Conservation (phyloP, 1,140 invertebrate genomes). For the Aporrectodea caliginosa region DNA sequence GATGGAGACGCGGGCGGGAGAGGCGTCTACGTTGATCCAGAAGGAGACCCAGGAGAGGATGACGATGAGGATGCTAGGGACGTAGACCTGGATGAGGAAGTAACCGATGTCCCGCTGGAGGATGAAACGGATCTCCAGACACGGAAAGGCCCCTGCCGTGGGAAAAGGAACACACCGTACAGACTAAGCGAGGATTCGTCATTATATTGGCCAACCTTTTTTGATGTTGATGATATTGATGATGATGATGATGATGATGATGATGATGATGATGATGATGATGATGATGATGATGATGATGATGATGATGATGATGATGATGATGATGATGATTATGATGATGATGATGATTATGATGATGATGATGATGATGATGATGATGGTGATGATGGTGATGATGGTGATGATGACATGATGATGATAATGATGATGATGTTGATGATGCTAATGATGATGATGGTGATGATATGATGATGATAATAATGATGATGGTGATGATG, state of each 20-base stretch:
- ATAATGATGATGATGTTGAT: neutral
- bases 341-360: neutral
- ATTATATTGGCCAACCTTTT: no score
- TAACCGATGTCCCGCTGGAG: slow-evolving; percentile 69
- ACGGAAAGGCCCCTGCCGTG: slow-evolving; percentile 24
- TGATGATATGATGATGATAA: neutral
- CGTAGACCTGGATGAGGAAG: slow-evolving; percentile 82
- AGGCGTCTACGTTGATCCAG: slow-evolving; percentile 67
- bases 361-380: slow-evolving; percentile 2
- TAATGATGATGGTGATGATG: no score
- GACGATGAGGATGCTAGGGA: slow-evolving; percentile 85
- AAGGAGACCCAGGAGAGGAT: slow-evolving; percentile 91
- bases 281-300: no score
- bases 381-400: neutral
- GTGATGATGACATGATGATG: neutral
- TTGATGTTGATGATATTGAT: no score
- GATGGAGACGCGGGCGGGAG: slow-evolving; percentile 58
- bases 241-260: no score
- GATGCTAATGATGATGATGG: neutral
- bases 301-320: no score
- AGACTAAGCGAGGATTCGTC: no score
- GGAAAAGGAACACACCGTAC: no score
- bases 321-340: neutral
- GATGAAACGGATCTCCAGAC: slow-evolving; percentile 73
- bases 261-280: no score